Evolutionary conservation across 2,113 vertebrate species (phyloP).

Genomic region (Copsychus sechellarum): DNA sequence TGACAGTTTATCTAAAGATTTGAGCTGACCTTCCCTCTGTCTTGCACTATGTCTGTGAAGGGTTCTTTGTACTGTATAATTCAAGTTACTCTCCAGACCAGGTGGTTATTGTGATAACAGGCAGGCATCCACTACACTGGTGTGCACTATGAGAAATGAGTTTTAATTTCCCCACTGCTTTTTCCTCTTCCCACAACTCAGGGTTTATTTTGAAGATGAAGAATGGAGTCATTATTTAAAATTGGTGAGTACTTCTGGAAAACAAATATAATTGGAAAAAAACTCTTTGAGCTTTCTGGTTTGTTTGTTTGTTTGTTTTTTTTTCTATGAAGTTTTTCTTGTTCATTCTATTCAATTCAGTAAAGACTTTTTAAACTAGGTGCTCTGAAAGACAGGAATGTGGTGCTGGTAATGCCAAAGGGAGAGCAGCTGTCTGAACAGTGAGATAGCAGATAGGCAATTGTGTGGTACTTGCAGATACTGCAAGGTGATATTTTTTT

Average conservation of each 20-base stretch:
- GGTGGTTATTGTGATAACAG: neutral
- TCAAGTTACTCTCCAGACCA: neutral
- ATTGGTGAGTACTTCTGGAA: neutral
- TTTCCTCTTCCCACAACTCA: neutral
- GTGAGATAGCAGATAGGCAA: neutral
- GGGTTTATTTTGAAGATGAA: neutral
- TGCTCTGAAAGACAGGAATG: neutral
- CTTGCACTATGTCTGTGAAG: neutral
- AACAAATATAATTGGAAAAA: neutral
- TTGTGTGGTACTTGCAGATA: neutral
- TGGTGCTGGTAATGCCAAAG: neutral
- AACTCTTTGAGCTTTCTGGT: neutral
- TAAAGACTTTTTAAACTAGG: neutral
- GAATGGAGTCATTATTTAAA: neutral
- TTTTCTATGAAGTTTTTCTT: neutral
- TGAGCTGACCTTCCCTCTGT: neutral
- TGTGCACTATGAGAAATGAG: rapidly evolving
- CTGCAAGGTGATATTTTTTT: neutral
- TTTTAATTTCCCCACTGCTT: neutral
- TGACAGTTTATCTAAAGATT: neutral
- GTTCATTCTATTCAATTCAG: neutral
- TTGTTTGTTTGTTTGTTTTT: too few species aligned
- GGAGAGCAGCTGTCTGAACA: neutral
- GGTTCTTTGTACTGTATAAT: neutral
- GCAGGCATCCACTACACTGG: neutral